phyloP scores from a whole-genome alignment of 2,797 vertebrate species.

The Emys orbicularis region DNA sequence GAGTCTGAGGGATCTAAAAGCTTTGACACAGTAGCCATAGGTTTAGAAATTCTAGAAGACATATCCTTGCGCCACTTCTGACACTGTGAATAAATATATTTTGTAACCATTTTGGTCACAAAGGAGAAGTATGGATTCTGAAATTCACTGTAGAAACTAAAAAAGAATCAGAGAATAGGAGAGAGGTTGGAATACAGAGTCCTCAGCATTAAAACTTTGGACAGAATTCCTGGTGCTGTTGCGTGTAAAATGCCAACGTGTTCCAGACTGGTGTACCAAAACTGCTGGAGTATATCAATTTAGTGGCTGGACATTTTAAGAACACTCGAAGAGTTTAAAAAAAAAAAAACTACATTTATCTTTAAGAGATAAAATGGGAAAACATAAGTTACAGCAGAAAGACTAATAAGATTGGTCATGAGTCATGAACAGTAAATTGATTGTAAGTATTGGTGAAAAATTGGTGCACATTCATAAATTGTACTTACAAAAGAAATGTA shows the following conservation, averaged over 20 bases:
- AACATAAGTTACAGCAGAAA: background rate
- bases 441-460: background rate
- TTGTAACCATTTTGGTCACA: background rate
- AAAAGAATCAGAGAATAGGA: background rate
- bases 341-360: background rate
- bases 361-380: background rate
- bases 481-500: background rate
- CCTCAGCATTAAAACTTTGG: background rate
- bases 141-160: background rate
- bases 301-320: background rate
- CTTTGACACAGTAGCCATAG: background rate
- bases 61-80: background rate
- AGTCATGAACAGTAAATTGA: background rate
- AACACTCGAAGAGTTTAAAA: background rate
- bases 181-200: background rate
- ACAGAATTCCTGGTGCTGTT: background rate
- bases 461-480: background rate
- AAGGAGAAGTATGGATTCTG: background rate
- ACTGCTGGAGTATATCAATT: background rate
- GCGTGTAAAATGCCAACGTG: no score
- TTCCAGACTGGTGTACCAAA: no score
- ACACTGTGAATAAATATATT: background rate
- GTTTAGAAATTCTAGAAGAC: background rate
- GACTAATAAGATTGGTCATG: background rate
- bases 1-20: background rate